phyloP scores from a whole-genome alignment of 30 jellyfish, hydroid and myxozoan genomes.

The Hydractinia echinata region DNA sequence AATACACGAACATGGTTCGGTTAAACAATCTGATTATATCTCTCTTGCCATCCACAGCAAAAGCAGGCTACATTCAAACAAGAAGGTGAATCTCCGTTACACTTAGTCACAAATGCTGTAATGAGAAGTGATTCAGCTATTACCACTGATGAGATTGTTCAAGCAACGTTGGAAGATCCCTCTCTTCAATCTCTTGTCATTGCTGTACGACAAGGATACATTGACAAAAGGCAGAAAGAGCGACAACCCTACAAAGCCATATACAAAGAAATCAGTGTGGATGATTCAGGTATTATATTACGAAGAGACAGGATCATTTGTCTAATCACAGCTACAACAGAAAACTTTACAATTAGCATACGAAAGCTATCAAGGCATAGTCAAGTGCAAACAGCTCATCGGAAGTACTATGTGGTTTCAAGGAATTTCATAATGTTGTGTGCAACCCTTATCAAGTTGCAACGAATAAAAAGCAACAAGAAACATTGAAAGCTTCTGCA shows the following conservation, averaged over 20 bases:
- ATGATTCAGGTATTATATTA: not conserved
- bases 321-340: not conserved
- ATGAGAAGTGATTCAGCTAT: no score
- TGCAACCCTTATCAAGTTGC: conserved; percentile 1
- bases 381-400: not conserved
- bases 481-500: not conserved
- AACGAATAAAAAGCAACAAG: no score
- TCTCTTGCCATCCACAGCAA: no score
- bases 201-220: not conserved
- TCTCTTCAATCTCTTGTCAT: no score
- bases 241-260: not conserved
- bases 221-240: not conserved
- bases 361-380: not conserved
- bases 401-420: not conserved
- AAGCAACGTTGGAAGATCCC: no score
- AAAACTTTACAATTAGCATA: not conserved
- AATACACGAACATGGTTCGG: no score
- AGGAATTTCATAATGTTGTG: no score
- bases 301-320: not conserved
- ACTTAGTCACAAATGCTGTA: no score
- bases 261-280: not conserved
- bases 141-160: no score
- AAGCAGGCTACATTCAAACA: no score
- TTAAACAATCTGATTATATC: no score
- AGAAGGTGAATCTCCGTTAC: no score